Conservation (phyloP, 2,113 vertebrate genomes). For the Xenotilapia flavipinnis region DNA sequence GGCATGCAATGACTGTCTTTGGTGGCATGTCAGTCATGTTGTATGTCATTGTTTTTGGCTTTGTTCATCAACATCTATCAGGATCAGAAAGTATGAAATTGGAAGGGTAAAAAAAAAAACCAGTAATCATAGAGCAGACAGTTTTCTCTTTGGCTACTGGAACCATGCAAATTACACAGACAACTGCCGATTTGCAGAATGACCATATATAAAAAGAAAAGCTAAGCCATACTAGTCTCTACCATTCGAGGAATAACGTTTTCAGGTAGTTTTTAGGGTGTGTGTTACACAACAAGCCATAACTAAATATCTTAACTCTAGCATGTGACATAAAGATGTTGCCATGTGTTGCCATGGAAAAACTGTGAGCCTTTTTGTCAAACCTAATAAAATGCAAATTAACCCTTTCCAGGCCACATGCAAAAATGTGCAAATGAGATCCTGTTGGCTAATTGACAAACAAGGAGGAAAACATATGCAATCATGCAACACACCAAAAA, state of each 20-base stretch:
- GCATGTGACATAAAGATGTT: background rate
- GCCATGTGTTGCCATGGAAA: background rate
- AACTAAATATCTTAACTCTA: background rate
- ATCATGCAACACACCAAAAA: background rate
- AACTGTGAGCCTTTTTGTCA: background rate
- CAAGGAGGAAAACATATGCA: background rate
- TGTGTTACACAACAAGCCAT: background rate
- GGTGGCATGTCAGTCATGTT: background rate
- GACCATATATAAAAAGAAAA: background rate
- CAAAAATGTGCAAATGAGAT: background rate
- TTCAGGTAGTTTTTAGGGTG: background rate
- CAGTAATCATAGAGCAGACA: background rate
- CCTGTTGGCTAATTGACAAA: background rate
- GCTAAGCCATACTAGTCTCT: background rate
- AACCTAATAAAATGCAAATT: constrained; percentile 8
- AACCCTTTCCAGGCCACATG: background rate
- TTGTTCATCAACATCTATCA: background rate
- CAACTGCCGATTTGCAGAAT: background rate
- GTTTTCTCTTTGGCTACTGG: background rate
- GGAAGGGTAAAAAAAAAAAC: background rate
- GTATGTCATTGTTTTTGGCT: background rate
- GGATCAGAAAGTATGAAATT: background rate
- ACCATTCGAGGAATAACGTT: background rate
- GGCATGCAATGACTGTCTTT: background rate
- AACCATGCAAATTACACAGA: background rate